These are phyloP conservation scores for Podotricha telesiphe DNA, from an alignment of 2,888 invertebrate species.

Conservation along the genomic window DNA sequence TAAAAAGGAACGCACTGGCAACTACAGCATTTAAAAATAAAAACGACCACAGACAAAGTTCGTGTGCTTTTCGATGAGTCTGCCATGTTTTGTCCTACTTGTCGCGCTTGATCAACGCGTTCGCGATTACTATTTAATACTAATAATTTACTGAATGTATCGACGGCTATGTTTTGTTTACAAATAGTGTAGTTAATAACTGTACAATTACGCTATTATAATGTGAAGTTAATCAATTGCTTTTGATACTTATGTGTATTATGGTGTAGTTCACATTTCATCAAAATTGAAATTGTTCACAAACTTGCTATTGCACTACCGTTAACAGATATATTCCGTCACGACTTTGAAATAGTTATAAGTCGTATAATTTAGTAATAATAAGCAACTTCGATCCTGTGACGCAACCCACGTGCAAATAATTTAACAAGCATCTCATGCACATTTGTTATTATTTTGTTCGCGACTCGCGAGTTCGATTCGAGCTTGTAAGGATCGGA, in stretches of 20 bases:
- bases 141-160: constrained; percentile 78
- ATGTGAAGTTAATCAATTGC: constrained; percentile 60
- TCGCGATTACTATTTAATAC: constrained; percentile 73
- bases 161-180: constrained; percentile 79
- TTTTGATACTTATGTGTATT: constrained; percentile 68
- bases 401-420: constrained; percentile 83
- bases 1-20: constrained; percentile 45
- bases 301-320: constrained; percentile 57
- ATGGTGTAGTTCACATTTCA: constrained; percentile 74
- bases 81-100: constrained; percentile 85
- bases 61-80: constrained; percentile 75
- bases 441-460: constrained; percentile 90
- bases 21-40: constrained; percentile 68
- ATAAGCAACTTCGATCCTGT: constrained; percentile 62
- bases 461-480: constrained; percentile 86
- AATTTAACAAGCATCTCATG: constrained; percentile 81
- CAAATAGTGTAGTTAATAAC: constrained; percentile 73
- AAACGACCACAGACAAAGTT: constrained; percentile 74
- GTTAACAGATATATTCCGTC: constrained; percentile 62
- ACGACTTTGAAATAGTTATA: constrained; percentile 58
- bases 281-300: constrained; percentile 69
- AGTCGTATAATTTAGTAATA: constrained; percentile 58
- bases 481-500: constrained; percentile 72
- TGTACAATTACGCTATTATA: constrained; percentile 62
- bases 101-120: constrained; percentile 82